These are phyloP conservation scores for Gandaritis pyraliata DNA, from an alignment of 2,888 invertebrate species.

Conservation along the genomic window DNA sequence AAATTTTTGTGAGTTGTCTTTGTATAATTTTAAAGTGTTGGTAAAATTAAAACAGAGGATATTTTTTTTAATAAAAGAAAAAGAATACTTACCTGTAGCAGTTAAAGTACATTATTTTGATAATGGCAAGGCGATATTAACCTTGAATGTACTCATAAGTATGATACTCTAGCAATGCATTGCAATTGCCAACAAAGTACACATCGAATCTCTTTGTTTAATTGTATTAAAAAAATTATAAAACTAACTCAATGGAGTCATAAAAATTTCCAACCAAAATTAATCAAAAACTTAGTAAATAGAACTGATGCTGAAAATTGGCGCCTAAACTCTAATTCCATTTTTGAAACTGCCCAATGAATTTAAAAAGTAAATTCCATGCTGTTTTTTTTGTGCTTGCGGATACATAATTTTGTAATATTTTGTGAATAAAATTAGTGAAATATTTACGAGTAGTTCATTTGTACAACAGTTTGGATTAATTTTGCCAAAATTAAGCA, in stretches of 20 bases:
- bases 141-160: conserved; percentile 52
- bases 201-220: conserved; percentile 37
- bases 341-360: conserved; percentile 5
- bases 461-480: neutral
- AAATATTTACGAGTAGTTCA: neutral
- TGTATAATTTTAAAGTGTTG: too few relatives aligned
- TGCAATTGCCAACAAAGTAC: conserved; percentile 63
- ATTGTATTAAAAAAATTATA: conserved; percentile 15
- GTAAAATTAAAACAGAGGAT: too few relatives aligned
- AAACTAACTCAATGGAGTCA: conserved; percentile 12
- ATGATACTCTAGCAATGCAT: conserved; percentile 44
- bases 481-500: conserved; percentile 66
- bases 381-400: conserved; percentile 13
- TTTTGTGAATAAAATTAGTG: neutral
- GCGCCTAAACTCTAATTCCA: conserved; percentile 19
- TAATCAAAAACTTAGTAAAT: conserved; percentile 1
- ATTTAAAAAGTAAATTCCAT: neutral
- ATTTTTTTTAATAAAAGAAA: too few relatives aligned
- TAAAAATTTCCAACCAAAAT: neutral
- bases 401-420: neutral
- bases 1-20: too few relatives aligned
- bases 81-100: too few relatives aligned
- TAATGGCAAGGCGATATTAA: conserved; percentile 54
- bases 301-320: conserved; percentile 3
- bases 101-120: conserved; percentile 41